phyloP scores from a whole-genome alignment of 2,113 vertebrate genomes.

The Helogale parvula region DNA sequence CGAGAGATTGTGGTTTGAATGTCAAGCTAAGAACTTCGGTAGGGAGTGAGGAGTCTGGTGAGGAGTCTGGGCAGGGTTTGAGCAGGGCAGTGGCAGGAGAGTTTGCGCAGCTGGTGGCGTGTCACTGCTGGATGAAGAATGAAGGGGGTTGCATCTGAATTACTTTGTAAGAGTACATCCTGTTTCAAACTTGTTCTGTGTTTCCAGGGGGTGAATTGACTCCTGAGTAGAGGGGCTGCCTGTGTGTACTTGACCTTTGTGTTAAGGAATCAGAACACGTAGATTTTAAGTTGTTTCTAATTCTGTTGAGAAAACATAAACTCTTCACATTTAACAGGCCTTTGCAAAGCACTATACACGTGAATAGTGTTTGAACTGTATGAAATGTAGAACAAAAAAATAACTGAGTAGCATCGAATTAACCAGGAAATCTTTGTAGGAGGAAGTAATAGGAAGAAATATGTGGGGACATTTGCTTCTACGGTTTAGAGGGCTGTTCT shows the following conservation, averaged over 20 bases:
- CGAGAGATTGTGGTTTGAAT: conserved; percentile 29
- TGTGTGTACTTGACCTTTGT: neutral
- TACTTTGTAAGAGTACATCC: neutral
- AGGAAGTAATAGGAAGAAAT: neutral
- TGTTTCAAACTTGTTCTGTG: conserved; percentile 34
- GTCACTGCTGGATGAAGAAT: neutral
- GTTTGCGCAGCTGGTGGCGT: neutral
- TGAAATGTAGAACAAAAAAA: conserved; percentile 14
- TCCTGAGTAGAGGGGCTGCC: neutral
- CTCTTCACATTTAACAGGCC: neutral
- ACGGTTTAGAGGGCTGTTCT: neutral
- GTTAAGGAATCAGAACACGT: neutral
- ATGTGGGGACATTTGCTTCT: neutral
- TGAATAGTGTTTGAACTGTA: neutral
- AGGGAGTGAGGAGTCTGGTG: accelerated
- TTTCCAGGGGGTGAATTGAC: neutral
- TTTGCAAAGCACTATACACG: neutral
- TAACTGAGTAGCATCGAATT: neutral
- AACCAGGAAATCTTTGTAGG: conserved; percentile 21
- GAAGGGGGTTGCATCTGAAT: neutral
- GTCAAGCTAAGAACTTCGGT: neutral
- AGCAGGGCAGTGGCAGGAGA: neutral
- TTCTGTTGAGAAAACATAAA: conserved; percentile 30
- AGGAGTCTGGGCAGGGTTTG: neutral
- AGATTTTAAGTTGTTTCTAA: conserved; percentile 44